Evolutionary conservation across 1,140 invertebrate genomes (phyloP).

Genomic region (Achatina immaculata): DNA sequence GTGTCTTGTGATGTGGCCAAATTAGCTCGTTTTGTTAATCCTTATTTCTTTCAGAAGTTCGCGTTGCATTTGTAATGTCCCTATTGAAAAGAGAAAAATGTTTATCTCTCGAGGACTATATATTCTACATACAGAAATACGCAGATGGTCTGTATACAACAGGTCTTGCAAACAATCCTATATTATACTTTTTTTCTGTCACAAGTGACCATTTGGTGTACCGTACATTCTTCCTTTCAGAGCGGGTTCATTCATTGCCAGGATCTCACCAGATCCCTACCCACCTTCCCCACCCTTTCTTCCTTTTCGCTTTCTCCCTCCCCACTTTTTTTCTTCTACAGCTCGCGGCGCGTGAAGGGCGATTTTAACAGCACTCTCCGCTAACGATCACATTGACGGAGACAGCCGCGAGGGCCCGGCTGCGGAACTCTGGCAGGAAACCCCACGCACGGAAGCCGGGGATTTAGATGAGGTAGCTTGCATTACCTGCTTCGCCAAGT

Average conservation of each 20-base stretch:
- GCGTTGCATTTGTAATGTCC: no score
- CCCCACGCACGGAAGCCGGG: conserved; percentile 26
- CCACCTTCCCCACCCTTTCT: conserved; percentile 18
- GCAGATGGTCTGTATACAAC: no score
- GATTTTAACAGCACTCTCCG: conserved; percentile 44
- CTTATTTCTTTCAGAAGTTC: no score
- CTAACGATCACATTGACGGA: conserved; percentile 49
- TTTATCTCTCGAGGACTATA: no score
- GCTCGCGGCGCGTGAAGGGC: conserved; percentile 32
- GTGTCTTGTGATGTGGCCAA: no score
- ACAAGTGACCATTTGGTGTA: neutral
- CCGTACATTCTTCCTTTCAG: conserved; percentile 18
- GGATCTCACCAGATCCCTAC: conserved; percentile 1
- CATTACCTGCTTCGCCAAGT: neutral
- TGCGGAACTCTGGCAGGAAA: conserved; percentile 38
- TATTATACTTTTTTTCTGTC: no score
- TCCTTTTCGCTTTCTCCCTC: conserved; percentile 22
- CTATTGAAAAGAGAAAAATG: no score
- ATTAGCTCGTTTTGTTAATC: no score
- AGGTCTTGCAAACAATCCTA: no score
- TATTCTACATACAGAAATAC: no score
- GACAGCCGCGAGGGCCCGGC: conserved; percentile 41
- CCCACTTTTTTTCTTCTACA: no score
- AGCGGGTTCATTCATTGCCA: conserved; percentile 15
- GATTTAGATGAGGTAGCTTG: conserved; percentile 16